These are phyloP conservation scores for Enteromius argenteus DNA, from an alignment of 2,797 vertebrate species.

Conservation along the genomic window DNA sequence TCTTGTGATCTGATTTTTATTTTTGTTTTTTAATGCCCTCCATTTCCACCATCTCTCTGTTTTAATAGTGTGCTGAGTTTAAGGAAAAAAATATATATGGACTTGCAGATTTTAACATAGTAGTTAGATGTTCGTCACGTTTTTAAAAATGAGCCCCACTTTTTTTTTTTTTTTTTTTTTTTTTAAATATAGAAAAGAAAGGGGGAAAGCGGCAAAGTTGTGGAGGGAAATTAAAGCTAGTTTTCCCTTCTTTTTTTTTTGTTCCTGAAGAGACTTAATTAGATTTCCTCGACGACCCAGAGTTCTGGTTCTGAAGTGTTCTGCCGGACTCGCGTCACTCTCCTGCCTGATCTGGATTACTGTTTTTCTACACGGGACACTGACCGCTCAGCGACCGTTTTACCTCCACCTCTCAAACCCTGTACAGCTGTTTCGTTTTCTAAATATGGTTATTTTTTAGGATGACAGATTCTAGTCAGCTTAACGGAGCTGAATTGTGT, in stretches of 20 bases:
- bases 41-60: conserved; percentile 50
- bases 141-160: conserved; percentile 46
- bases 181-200: conserved; percentile 22
- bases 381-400: conserved; percentile 65
- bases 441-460: conserved; percentile 83
- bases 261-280: conserved; percentile 62
- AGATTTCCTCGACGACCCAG: conserved; percentile 46
- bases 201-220: conserved; percentile 28
- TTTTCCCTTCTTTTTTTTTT: conserved; percentile 47
- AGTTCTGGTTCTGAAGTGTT: conserved; percentile 27
- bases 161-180: not conserved
- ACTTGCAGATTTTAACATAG: conserved; percentile 66
- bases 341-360: conserved; percentile 73
- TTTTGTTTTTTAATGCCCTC: conserved; percentile 47
- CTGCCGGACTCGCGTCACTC: conserved; percentile 24
- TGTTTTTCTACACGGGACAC: conserved; percentile 64
- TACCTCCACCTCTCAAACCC: conserved; percentile 73
- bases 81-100: conserved; percentile 71
- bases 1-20: conserved; percentile 86
- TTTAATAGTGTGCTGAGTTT: conserved; percentile 73
- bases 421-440: conserved; percentile 79
- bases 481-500: conserved; percentile 84
- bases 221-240: conserved; percentile 36
- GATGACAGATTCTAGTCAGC: conserved; percentile 83
- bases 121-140: conserved; percentile 67